Base-by-base conservation (phyloP, 2,113 vertebrate species). In the Oceanites oceanicus region DNA sequence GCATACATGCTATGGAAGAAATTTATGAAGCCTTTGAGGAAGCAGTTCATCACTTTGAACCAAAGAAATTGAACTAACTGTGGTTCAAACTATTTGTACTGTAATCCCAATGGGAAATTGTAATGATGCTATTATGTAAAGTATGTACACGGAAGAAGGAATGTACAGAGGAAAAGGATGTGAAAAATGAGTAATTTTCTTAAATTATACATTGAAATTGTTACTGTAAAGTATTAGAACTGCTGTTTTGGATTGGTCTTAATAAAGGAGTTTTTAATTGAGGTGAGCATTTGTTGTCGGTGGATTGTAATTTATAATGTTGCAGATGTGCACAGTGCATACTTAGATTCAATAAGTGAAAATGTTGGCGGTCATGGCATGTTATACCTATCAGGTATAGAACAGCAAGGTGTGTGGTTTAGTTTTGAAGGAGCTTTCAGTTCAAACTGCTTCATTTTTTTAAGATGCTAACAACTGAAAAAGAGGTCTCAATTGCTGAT, bases 31-130 rank as follows among this genome's bases (percentile, higher is more conserved):
- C 36, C n/a, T 96, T 86, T 90, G 50, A 74, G 47, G 59, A 67
- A 13, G 36, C 27, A 61, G 9, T 58, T 66, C 7, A 36, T 25
- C 6, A n/a, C 50, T 84, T 87, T 83, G 26, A 25, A 56, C 45
- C 36, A 44, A 50, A 86, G 55, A 90, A 76, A 30, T 8, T 44
- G 45, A 23, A 49, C 34, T 63, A 29, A 62, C 34, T 42, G 10
- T n/a, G 26, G 53, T 96, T 95, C 61, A 74, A 17, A 52, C 25
- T 72, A 15, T 71, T 67, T 47, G 49, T 61, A 21, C 21, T 56
- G 53, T 95, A 91, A 81, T 96, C 93, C 86, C 93, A 94, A 59
- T 94, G 94, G 96, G 88, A 96, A 84, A 66, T 50, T 68, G 15
- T 78, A 53, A 76, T 68, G 56, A 53, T 63, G 34, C 44, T 72